Evolutionary conservation across 2,888 invertebrate genomes (phyloP).

Genomic region (Lissocephala sabroskyi): DNA sequence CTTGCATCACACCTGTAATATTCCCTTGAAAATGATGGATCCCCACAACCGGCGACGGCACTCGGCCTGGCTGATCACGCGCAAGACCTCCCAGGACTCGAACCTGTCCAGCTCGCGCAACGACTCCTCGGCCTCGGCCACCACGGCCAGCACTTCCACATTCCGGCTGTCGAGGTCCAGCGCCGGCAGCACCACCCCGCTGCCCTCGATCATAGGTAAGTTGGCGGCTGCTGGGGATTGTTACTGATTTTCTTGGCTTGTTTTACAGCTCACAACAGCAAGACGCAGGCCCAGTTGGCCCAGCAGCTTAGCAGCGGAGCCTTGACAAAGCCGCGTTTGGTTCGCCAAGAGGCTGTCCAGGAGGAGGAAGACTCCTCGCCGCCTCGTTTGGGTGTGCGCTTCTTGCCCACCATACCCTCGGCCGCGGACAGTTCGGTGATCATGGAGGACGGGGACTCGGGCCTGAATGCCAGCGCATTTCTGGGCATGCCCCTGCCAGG

Average conservation of each 20-base stretch:
- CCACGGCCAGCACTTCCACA: slow-evolving; percentile 91
- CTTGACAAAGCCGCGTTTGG: slow-evolving; percentile 80
- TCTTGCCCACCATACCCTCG: slow-evolving; percentile 82
- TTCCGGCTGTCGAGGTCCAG: slow-evolving; percentile 91
- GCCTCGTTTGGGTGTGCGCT: slow-evolving; percentile 75
- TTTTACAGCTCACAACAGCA: slow-evolving; percentile 66
- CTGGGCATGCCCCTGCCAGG: slow-evolving; percentile 46
- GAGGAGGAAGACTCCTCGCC: slow-evolving; percentile 78
- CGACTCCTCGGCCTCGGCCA: slow-evolving; percentile 92
- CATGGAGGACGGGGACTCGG: slow-evolving; percentile 76
- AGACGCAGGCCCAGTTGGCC: slow-evolving; percentile 41
- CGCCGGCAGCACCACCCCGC: slow-evolving; percentile 75
- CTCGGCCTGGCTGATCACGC: slow-evolving; percentile 91
- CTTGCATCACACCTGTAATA: slow-evolving; percentile 76
- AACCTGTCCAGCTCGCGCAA: slow-evolving; percentile 91
- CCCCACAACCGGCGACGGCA: slow-evolving; percentile 81
- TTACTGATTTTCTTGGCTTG: not conserved
- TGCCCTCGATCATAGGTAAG: slow-evolving; percentile 71
- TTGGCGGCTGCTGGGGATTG: not conserved
- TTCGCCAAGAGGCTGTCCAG: slow-evolving; percentile 85
- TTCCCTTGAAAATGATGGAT: slow-evolving; percentile 82
- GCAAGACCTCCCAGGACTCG: slow-evolving; percentile 93
- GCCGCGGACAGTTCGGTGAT: slow-evolving; percentile 82
- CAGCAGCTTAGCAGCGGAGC: slow-evolving; percentile 25
- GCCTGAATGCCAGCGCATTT: slow-evolving; percentile 25